Percentiles rank a stretch among this genome's conserved stretches.
Evolutionary conservation across 2,888 invertebrate genomes (phyloP).

Genomic region (Sialis lutaria): DNA sequence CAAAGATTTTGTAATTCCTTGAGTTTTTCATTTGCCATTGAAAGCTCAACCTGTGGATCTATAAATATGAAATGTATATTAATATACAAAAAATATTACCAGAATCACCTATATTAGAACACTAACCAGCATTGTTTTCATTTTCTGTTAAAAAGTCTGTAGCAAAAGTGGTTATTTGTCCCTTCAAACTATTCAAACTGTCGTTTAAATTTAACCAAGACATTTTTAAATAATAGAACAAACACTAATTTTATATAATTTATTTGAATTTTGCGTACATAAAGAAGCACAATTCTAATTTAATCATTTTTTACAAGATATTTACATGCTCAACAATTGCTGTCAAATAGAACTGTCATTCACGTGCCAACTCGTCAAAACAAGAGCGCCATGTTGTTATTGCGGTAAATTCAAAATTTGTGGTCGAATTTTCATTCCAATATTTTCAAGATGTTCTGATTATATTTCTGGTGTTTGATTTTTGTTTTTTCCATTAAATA

Average conservation of each 20-base stretch:
- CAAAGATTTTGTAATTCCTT: conserved; percentile 38
- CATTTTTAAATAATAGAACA: conserved; percentile 25
- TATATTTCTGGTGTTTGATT: no score
- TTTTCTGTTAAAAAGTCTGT: conserved; percentile 74
- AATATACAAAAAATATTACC: neutral
- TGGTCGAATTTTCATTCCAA: no score
- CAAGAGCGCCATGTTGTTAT: neutral
- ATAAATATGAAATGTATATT: neutral
- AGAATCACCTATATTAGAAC: neutral
- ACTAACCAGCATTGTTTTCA: conserved; percentile 37
- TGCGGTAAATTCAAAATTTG: no score
- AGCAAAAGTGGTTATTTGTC: conserved; percentile 75
- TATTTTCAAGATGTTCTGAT: no score
- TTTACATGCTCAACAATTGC: neutral
- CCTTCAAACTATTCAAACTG: conserved; percentile 55
- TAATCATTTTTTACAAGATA: neutral
- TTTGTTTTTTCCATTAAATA: no score
- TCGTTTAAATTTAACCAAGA: conserved; percentile 53
- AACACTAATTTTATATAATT: neutral
- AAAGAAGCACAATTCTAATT: neutral
- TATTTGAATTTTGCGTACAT: neutral
- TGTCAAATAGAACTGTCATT: neutral
- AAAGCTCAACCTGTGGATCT: conserved; percentile 12
- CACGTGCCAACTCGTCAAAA: conserved; percentile 3
- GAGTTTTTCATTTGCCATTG: conserved; percentile 21